Evolutionary conservation across 53 echinoderm and acorn worm genomes (phyloP).

Genomic region (Paracentrotus lividus): DNA sequence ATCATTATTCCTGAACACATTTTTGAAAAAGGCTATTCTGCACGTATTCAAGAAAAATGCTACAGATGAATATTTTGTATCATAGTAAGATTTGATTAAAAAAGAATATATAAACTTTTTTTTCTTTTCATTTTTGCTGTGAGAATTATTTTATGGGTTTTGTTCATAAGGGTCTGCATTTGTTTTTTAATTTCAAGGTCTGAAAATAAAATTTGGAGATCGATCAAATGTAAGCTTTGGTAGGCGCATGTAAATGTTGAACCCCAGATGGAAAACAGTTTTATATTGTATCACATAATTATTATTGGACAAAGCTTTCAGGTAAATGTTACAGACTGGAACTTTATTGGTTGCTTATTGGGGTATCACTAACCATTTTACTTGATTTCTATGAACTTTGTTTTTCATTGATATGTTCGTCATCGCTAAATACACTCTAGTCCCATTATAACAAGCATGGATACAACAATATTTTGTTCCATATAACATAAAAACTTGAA

Average conservation of each 20-base stretch:
- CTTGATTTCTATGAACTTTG: not conserved
- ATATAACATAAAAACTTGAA: not conserved
- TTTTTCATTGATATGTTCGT: too few relatives aligned
- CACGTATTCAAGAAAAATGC: not conserved
- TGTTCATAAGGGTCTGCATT: not conserved
- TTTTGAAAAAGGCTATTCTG: not conserved
- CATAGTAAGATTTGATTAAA: not conserved
- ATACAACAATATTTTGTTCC: not conserved
- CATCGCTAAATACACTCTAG: too few relatives aligned
- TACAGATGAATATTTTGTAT: not conserved
- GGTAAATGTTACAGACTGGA: too few relatives aligned
- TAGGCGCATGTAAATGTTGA: not conserved
- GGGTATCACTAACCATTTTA: not conserved
- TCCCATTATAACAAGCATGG: too few relatives aligned
- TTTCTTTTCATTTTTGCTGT: too few relatives aligned
- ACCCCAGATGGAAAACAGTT: not conserved
- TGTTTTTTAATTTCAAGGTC: not conserved
- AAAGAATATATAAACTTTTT: not conserved
- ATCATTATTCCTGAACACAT: not conserved
- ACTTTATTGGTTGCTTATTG: too few relatives aligned
- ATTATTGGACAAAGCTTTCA: not conserved
- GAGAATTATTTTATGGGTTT: too few relatives aligned
- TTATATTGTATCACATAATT: not conserved
- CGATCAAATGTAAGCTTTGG: too few relatives aligned
- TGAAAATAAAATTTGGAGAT: too few relatives aligned